Conservation (phyloP, 1,140 invertebrate genomes). For the Euura saliciscinereae region DNA sequence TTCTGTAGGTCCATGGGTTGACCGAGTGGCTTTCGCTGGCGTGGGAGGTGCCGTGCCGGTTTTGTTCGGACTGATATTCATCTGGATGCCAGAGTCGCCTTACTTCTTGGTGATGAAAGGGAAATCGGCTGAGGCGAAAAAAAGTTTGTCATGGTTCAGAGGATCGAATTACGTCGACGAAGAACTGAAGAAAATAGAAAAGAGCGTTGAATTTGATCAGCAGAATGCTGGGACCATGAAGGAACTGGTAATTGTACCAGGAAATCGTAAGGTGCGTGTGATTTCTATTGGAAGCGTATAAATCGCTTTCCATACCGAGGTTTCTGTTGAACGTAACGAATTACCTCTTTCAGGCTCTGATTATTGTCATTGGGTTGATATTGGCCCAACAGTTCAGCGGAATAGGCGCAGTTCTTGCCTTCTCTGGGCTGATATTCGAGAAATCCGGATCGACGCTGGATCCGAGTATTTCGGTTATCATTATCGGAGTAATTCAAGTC, state of each 20-base stretch:
- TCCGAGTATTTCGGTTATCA: slow-evolving; percentile 63
- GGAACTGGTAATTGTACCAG: background rate
- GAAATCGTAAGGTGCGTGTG: background rate
- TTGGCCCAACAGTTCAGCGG: slow-evolving; percentile 75
- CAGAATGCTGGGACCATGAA: background rate
- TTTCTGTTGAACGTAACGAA: background rate
- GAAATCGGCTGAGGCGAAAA: background rate
- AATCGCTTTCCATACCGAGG: background rate
- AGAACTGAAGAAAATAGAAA: background rate
- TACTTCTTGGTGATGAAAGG: slow-evolving; percentile 24
- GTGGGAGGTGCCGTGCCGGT: slow-evolving; percentile 29
- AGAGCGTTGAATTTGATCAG: background rate
- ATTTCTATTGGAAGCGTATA: background rate
- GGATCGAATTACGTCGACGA: background rate
- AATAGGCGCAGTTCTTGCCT: slow-evolving; percentile 73
- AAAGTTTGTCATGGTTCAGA: too few relatives aligned
- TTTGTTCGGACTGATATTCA: slow-evolving; percentile 50
- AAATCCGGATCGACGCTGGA: slow-evolving; percentile 57
- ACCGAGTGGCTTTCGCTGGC: slow-evolving; percentile 30
- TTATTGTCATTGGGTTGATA: slow-evolving; percentile 67
- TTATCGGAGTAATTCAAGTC: slow-evolving; percentile 72
- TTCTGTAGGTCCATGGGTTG: slow-evolving; percentile 47
- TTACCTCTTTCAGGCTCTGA: slow-evolving; percentile 54
- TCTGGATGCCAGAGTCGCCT: slow-evolving; percentile 63
- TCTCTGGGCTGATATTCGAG: slow-evolving; percentile 74